Percentiles rank a stretch among this genome's conserved stretches.
phyloP scores from a whole-genome alignment of 2,888 invertebrate genomes.

The Nycteola revayana region DNA sequence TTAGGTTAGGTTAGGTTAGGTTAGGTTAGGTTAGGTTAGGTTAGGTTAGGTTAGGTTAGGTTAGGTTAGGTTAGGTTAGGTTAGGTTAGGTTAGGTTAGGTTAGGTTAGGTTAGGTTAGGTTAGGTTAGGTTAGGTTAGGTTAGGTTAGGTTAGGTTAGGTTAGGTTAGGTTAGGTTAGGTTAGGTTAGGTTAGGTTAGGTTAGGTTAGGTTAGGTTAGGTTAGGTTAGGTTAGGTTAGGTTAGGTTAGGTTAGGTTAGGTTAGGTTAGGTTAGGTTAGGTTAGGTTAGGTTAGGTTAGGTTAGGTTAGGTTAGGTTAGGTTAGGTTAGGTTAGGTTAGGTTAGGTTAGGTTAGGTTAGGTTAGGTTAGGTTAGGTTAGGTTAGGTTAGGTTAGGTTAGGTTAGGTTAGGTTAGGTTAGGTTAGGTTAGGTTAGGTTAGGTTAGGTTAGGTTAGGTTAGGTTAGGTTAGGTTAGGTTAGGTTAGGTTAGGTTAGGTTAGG shows the following conservation, averaged over 20 bases:
- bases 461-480: slow-evolving; percentile 13
- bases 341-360: slow-evolving; percentile 23
- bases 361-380: slow-evolving; percentile 15
- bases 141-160: slow-evolving; percentile 22
- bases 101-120: slow-evolving; percentile 29
- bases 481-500: slow-evolving; percentile 11
- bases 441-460: slow-evolving; percentile 13
- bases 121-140: slow-evolving; percentile 23
- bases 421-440: slow-evolving; percentile 12
- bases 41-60: slow-evolving; percentile 25
- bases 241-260: slow-evolving; percentile 20
- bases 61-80: slow-evolving; percentile 22
- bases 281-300: slow-evolving; percentile 21
- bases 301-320: slow-evolving; percentile 22
- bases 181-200: slow-evolving; percentile 26
- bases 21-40: slow-evolving; percentile 23
- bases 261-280: slow-evolving; percentile 19
- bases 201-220: slow-evolving; percentile 28
- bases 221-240: slow-evolving; percentile 25
- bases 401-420: slow-evolving; percentile 10
- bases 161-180: slow-evolving; percentile 24
- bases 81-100: slow-evolving; percentile 23
- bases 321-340: slow-evolving; percentile 21
- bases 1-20: slow-evolving; percentile 24
- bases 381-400: slow-evolving; percentile 13